Evolutionary conservation across 2,888 invertebrate species (phyloP).

Genomic region (Sphinx pinastri): DNA sequence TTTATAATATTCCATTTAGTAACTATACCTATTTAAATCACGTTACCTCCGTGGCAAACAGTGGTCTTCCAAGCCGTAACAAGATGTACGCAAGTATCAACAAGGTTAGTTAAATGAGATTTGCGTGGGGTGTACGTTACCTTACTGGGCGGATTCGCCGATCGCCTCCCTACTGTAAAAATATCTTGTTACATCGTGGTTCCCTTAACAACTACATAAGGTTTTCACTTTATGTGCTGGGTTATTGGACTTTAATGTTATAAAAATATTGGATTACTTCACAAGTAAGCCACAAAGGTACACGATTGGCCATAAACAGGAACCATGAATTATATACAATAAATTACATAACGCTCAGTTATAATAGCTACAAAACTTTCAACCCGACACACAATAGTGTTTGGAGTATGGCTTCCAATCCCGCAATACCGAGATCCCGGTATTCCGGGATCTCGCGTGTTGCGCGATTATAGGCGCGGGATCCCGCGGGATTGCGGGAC

Average conservation of each 20-base stretch:
- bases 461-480: no score
- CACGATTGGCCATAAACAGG: no score
- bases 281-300: not conserved
- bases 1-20: no score
- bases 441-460: no score
- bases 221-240: slow-evolving; percentile 1
- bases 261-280: not conserved
- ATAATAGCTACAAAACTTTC: no score
- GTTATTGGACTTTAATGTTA: not conserved
- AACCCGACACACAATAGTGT: no score
- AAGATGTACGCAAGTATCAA: slow-evolving; percentile 19
- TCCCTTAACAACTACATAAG: slow-evolving; percentile 24
- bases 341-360: no score
- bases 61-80: slow-evolving; percentile 2
- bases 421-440: no score
- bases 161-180: slow-evolving; percentile 22
- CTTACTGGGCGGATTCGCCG: slow-evolving; percentile 39
- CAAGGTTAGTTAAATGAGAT: slow-evolving; percentile 37
- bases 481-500: no score
- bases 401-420: no score
- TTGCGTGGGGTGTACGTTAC: slow-evolving; percentile 35
- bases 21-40: no score
- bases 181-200: slow-evolving; percentile 33
- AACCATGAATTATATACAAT: no score
- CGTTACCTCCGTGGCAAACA: not conserved